Evolutionary conservation across 2,113 vertebrate species (phyloP).

Genomic region (Corythornis cristatus): DNA sequence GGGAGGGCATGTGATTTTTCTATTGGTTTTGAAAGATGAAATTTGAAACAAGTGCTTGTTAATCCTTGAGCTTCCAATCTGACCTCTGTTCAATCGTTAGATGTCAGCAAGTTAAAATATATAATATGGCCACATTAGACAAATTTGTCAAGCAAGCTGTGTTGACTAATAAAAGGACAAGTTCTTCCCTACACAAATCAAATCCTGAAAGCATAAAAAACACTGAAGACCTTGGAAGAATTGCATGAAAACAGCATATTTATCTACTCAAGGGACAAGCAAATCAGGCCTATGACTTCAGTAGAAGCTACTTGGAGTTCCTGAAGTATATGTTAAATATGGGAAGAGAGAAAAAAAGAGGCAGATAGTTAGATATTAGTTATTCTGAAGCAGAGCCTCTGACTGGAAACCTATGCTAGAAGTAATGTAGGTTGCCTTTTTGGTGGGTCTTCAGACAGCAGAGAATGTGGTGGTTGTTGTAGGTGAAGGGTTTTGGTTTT

Average conservation of each 20-base stretch:
- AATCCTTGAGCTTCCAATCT: slow-evolving; percentile 50
- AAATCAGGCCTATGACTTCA: background rate
- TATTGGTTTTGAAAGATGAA: slow-evolving; percentile 39
- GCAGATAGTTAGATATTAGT: background rate
- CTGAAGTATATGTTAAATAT: background rate
- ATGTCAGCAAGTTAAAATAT: slow-evolving; percentile 35
- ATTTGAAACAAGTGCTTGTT: slow-evolving; percentile 44
- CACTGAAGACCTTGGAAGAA: slow-evolving; percentile 15
- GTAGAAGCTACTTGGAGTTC: background rate
- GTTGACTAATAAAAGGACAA: slow-evolving; percentile 29
- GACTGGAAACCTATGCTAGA: background rate
- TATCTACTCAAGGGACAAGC: background rate
- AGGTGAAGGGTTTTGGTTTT: background rate
- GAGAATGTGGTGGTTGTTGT: background rate
- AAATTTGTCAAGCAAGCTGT: background rate
- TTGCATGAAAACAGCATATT: background rate
- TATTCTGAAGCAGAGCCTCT: background rate
- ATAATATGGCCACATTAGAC: background rate
- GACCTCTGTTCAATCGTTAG: background rate
- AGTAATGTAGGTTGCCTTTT: background rate
- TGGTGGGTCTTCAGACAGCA: background rate
- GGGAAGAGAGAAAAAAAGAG: background rate
- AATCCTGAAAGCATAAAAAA: slow-evolving; percentile 3
- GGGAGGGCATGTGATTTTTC: background rate
- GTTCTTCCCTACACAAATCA: slow-evolving; percentile 48